phyloP scores from a whole-genome alignment of 2,113 vertebrate species.

The Helogale parvula region DNA sequence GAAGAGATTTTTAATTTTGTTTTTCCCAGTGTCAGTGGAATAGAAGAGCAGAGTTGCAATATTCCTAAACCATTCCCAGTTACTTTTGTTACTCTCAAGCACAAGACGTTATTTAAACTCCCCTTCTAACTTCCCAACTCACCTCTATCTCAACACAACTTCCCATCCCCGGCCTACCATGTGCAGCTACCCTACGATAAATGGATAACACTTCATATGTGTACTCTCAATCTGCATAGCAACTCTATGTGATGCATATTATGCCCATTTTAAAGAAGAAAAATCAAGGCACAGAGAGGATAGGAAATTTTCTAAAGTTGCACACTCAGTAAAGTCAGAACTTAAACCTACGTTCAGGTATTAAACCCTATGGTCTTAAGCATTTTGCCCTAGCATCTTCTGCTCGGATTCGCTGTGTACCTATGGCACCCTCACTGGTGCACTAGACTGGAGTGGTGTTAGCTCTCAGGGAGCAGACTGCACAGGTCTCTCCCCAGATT shows the following conservation, averaged over 20 bases:
- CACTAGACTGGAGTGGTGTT: background rate
- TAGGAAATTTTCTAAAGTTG: background rate
- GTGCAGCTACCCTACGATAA: background rate
- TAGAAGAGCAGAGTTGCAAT: background rate
- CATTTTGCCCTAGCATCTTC: background rate
- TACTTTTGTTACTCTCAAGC: background rate
- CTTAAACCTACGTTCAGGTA: background rate
- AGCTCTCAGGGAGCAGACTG: background rate
- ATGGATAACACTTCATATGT: background rate
- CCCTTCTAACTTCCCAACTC: background rate
- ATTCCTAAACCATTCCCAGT: background rate
- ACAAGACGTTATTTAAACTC: background rate
- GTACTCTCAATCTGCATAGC: background rate
- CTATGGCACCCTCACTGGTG: background rate
- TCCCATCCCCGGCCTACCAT: background rate
- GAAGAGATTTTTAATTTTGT: background rate
- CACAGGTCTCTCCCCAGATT: background rate
- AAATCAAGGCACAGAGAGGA: background rate
- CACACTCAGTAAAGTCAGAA: background rate
- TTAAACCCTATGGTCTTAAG: background rate
- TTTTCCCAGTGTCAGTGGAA: background rate
- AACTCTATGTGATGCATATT: background rate
- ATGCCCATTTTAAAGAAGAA: background rate
- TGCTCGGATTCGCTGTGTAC: background rate
- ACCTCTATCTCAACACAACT: background rate